Evolutionary conservation across 2,113 vertebrate species (phyloP), one percentile per base, ranked within the genome.

Genomic region (Cinclus cinclus): DNA sequence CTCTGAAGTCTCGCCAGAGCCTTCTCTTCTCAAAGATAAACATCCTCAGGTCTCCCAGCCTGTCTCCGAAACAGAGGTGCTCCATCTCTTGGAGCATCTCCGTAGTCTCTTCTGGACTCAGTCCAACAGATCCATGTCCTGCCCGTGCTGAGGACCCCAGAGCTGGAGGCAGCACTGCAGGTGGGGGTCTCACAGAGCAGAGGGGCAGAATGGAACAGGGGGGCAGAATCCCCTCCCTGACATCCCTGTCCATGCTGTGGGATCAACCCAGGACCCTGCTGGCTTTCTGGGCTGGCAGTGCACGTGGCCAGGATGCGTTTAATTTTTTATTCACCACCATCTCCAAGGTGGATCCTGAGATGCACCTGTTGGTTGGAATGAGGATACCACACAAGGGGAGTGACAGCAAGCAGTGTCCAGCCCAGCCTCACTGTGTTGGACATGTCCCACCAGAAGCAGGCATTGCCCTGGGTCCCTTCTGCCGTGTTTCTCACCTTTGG

Each of bases 401-500:
- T 4, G 18, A 55, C n/a, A 65, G 37, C 15, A 64, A 58, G 81
- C 39, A 28, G 30, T 2, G 22, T 18, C 35, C 71, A 70, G 24
- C 69, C 58, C 65, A 89, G 50, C n/a, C 28, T 35, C n/a, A 35
- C 30, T 59, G 39, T 17, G 9, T 2, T 71, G 50, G 53, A 25
- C 52, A 15, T 2, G 6, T 69, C 83, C 50, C 50, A 64, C 18
- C 68, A 63, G 63, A 28, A 63, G 62, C 39, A 86, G 5, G 5
- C 16, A 33, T 52, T 44, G 56, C 39, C 53, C 62, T 27, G 33
- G 15, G 44, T 27, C 47, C 49, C 50, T 30, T 21, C 22, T 1
- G 5, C 13, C 0, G 0, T 2, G 0, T 33, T 46, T 68, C 98
- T 98, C 96, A 99, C 99, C 98, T 99, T 99, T 90, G 92, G 70